A percentile compares a stretch with the other conserved stretches of the same genome.
Conservation (phyloP, 2,888 invertebrate genomes). For the Stenichneumon culpator region DNA sequence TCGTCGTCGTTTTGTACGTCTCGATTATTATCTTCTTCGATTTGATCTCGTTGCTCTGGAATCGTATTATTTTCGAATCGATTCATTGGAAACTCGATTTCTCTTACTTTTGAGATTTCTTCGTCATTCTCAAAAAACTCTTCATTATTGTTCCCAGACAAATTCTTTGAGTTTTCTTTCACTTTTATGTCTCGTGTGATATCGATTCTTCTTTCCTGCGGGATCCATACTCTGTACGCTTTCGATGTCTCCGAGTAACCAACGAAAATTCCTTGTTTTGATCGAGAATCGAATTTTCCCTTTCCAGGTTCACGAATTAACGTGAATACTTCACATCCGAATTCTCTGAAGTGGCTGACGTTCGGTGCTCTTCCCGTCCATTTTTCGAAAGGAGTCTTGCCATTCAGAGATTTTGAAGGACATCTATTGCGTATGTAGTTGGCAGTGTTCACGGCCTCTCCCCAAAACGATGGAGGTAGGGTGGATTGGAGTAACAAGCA, state of each 20-base stretch:
- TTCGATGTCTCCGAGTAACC: conserved; percentile 65
- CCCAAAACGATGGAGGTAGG: conserved; percentile 73
- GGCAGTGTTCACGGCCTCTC: conserved; percentile 74
- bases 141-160: neutral
- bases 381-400: conserved; percentile 67
- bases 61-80: conserved; percentile 8
- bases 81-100: conserved; percentile 10
- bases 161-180: conserved; percentile 39
- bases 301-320: conserved; percentile 40
- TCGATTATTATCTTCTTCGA: conserved; percentile 16
- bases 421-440: conserved; percentile 75
- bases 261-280: conserved; percentile 61
- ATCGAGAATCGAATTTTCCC: conserved; percentile 61
- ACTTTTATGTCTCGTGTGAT: conserved; percentile 64
- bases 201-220: conserved; percentile 42
- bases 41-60: conserved; percentile 5
- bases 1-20: conserved; percentile 21
- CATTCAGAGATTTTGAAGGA: conserved; percentile 62
- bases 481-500: conserved; percentile 71
- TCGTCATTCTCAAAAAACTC: neutral
- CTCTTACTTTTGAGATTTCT: conserved; percentile 23
- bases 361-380: conserved; percentile 64
- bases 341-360: conserved; percentile 69
- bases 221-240: conserved; percentile 64
- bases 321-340: conserved; percentile 68